Evolutionary conservation across 1,140 invertebrate genomes (phyloP), one percentile per base, ranked within the genome.

Genomic region (Stegodyphus dumicola): DNA sequence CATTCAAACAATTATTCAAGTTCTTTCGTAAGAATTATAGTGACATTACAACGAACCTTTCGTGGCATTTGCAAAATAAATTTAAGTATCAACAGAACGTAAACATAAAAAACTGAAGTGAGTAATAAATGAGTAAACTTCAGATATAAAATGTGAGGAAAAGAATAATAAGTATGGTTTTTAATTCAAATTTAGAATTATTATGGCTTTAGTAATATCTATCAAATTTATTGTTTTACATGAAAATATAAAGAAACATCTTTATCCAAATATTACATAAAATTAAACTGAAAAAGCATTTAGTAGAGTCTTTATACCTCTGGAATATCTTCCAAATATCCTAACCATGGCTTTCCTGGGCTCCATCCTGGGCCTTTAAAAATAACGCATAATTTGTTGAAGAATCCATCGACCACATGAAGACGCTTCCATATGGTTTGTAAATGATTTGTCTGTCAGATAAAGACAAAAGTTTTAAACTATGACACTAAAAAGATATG

Each of bases 331-430:
- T 93, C 92, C 51, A 94, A 93, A 13, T 93, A 90, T 15, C 96
- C 96, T 2, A 95, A 92, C 89, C 96, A 92, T 0, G 95, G 94
- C 75, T 92, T 93, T 4, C 95, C 96, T 6, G 95, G 95, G 76
- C 93, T 91, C 96, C 96, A 97, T 88, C 95, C 96, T 0, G 96
- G 96, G 7, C 96, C 96, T 90, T 95, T 95, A 89, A 95, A 93
- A 3, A 96, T 87, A 0, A 93, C 93, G 3, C 92, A 92, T 0
- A 96, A 87, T 88, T 94, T 95, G 87, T 96, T 90, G 10, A 51
- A 64, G 52, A 90, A 86, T 89, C 73, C 90, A 88, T 92, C 92
- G 92, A 48, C 90, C 91, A 81, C 91, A 88, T 91, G 94, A 92
- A 18, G 89, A 89, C 69, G 92, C 88, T 88, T 89, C 7, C 93